Base-by-base conservation (phyloP, 1,140 invertebrate species). In the Zaprionus davidi region DNA sequence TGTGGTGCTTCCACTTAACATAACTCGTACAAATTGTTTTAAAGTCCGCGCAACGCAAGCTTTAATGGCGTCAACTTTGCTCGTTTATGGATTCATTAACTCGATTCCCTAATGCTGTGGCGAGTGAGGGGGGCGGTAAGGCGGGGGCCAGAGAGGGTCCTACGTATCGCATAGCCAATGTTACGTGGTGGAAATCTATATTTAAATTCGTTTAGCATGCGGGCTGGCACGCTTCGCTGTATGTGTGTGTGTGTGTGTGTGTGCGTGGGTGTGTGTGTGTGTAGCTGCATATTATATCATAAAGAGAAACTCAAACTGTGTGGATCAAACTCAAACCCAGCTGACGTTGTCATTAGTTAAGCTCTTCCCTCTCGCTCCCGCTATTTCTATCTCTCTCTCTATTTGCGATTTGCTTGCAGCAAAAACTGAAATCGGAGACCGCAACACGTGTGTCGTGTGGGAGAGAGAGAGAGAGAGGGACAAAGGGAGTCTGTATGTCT, bases 311-410 rank as follows among this genome's bases (percentile, higher is more conserved):
- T 51, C 46, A 24, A 51, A 24, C 46, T 51, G 46, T 24, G 46
- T 22, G 46, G 17, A 51, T 51, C 46, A 24, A 51, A 24, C 46
- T 51, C n/a, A 63, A 63, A 22, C 11, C 31, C 17, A 20, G 6
- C 28, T 24, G 20, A 11, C 46, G 62, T 64, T 64, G 62, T 34
- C 62, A 64, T 53, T 64, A 53, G 28, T 64, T 38, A 53, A 64
- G 62, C 62, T 53, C 13, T 38, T 55, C 36, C n/a, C 53, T 36
- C n/a, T 17, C 57, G 4, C 5, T 56, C 5, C 17, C 26, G 2
- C 28, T n/a, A 3, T 34, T 11, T 1, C 55, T 36, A 1, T 31
- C 2, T 0, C 13, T 28, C 28, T 34, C 38, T 9, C 38, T 41
- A 15, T 49, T 49, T 49, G 9, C 15, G 12, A 41, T 49, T 17